Conservation (phyloP, 2,888 invertebrate genomes). For the Drosophila silvestris region DNA sequence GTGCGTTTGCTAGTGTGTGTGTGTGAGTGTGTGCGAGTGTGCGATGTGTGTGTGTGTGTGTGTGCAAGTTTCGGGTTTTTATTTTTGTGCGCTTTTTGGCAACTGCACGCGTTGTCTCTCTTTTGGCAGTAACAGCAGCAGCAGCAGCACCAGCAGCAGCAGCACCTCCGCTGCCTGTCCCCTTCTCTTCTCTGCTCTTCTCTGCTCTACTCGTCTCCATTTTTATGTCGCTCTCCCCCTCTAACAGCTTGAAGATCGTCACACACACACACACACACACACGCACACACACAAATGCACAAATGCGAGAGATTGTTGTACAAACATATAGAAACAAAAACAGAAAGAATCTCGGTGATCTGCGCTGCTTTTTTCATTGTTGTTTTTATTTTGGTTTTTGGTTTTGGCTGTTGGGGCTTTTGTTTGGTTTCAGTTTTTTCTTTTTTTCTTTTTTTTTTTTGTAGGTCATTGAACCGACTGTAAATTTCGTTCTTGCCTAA, state of each 20-base stretch:
- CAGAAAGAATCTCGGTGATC: conserved; percentile 57
- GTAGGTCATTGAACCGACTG: conserved; percentile 75
- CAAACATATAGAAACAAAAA: conserved; percentile 17
- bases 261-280: conserved; percentile 11
- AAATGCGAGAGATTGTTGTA: conserved; percentile 10
- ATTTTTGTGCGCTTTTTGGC: conserved; percentile 56
- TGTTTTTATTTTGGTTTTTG: conserved; percentile 52
- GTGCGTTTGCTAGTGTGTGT: conserved; percentile 19
- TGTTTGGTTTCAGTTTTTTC: conserved; percentile 66
- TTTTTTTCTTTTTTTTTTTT: conserved; percentile 2
- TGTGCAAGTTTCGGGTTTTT: conserved; percentile 60
- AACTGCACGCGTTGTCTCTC: conserved; percentile 56
- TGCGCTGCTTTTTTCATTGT: conserved; percentile 39
- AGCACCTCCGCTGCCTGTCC: not conserved
- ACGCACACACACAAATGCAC: not conserved
- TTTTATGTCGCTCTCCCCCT: conserved; percentile 13
- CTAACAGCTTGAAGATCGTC: conserved; percentile 48
- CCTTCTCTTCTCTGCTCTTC: not conserved
- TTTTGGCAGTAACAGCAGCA: not conserved
- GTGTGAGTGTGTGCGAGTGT: conserved; percentile 10
- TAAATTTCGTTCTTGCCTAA: conserved; percentile 70
- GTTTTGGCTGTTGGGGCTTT: conserved; percentile 54
- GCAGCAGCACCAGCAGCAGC: not conserved
- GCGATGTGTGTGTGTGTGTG: conserved; percentile 27
- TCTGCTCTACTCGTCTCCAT: not conserved